phyloP scores from a whole-genome alignment of 2,797 vertebrate species.

The Coracias cyanogaster region DNA sequence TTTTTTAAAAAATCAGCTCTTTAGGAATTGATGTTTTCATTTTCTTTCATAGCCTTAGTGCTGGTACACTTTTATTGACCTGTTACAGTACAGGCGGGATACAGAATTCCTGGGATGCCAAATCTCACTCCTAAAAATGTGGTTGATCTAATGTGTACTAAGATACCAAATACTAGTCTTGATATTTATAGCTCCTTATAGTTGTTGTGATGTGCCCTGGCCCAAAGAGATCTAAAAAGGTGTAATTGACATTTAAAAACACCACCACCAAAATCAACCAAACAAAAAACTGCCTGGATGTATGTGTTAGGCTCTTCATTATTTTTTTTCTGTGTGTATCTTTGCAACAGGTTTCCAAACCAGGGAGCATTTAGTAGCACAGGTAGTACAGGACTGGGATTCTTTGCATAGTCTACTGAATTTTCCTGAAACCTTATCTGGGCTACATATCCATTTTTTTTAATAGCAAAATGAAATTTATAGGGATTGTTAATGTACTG shows the following conservation, averaged over 20 bases:
- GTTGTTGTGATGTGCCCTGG: not conserved
- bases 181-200: not conserved
- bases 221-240: not conserved
- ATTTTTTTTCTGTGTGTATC: not conserved
- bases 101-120: not conserved
- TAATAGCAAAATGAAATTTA: rapidly evolving
- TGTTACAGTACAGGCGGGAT: not conserved
- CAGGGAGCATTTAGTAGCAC: not conserved
- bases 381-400: not conserved
- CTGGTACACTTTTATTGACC: not conserved
- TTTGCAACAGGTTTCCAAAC: not conserved
- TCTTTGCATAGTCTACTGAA: not conserved
- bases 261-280: not conserved
- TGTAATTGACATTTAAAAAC: not conserved
- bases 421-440: not conserved
- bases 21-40: not conserved
- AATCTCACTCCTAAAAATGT: not conserved
- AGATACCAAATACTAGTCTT: not conserved
- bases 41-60: not conserved
- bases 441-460: not conserved
- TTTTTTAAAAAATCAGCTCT: not conserved
- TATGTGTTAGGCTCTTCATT: not conserved
- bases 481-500: not conserved
- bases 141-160: not conserved
- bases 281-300: not conserved